Conservation (phyloP, 2,888 invertebrate genomes). For the Drosophila pullipes region DNA sequence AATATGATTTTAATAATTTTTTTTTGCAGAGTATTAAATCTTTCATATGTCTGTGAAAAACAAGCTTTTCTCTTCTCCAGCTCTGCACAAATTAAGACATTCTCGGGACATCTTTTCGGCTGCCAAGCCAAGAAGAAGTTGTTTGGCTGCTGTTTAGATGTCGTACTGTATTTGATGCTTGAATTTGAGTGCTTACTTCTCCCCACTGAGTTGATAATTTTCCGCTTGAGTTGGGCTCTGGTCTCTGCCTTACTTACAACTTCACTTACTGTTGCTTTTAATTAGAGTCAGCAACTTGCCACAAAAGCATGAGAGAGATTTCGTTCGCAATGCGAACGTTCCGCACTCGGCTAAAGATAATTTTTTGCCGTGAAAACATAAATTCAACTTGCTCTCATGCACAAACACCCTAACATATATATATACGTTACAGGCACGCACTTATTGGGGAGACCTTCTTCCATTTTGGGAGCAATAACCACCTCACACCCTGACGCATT, state of each 20-base stretch:
- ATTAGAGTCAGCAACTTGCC: constrained; percentile 77
- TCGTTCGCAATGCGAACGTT: background rate
- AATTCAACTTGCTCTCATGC: constrained; percentile 70
- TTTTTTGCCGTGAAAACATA: constrained; percentile 78
- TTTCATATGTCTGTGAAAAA: background rate
- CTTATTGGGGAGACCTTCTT: constrained; percentile 44
- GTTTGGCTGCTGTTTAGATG: constrained; percentile 18
- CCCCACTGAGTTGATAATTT: constrained; percentile 69
- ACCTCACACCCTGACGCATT: constrained; percentile 20
- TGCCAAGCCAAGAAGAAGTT: constrained; percentile 46
- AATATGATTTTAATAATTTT: background rate
- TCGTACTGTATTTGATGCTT: constrained; percentile 34
- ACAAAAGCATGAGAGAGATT: constrained; percentile 39
- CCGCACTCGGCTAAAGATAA: constrained; percentile 45
- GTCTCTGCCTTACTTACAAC: constrained; percentile 23
- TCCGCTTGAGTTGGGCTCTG: constrained; percentile 60
- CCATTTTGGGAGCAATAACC: constrained; percentile 36
- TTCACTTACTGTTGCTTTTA: constrained; percentile 70
- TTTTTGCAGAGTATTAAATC: background rate
- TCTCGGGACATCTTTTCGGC: constrained; percentile 40
- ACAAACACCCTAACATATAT: constrained; percentile 13
- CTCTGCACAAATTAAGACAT: constrained; percentile 46
- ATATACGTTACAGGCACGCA: constrained; percentile 14
- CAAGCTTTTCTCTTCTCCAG: background rate
- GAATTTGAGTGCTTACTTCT: constrained; percentile 33